Evolutionary conservation across 2,888 invertebrate genomes (phyloP).

Genomic region (Cephus runcator): DNA sequence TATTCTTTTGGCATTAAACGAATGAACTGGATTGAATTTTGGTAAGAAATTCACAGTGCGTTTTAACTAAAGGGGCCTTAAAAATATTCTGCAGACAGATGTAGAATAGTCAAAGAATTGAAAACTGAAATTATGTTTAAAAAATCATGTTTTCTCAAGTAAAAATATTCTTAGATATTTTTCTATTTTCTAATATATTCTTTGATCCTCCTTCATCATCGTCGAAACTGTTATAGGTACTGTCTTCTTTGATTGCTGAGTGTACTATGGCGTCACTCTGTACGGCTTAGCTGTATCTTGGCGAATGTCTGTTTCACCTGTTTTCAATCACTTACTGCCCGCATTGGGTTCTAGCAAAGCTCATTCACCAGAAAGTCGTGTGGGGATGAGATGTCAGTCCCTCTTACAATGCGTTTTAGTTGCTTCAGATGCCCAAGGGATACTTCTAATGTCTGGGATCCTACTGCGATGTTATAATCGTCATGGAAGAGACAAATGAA

Average conservation of each 20-base stretch:
- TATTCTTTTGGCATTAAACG: constrained; percentile 32
- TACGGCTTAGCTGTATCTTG: constrained; percentile 1
- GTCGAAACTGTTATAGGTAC: background rate
- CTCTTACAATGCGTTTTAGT: background rate
- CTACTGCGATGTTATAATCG: background rate
- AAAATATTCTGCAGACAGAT: background rate
- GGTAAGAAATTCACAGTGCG: background rate
- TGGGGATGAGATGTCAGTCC: background rate
- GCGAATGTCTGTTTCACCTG: constrained; percentile 22
- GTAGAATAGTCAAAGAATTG: background rate
- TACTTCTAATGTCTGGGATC: background rate
- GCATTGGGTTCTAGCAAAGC: constrained; percentile 31
- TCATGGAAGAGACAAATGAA: too few relatives aligned
- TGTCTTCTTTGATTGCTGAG: background rate
- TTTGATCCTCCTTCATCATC: background rate
- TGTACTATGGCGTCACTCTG: background rate
- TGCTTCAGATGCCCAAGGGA: background rate
- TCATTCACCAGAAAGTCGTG: constrained; percentile 5
- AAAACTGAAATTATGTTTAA: background rate
- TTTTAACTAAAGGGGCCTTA: background rate
- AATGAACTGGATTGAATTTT: constrained; percentile 32
- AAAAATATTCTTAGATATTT: background rate
- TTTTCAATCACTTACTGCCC: constrained; percentile 49
- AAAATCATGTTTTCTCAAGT: background rate
- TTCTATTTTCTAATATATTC: background rate